Conservation (phyloP, 2,797 vertebrate genomes). For the Ambastaia sidthimunki region DNA sequence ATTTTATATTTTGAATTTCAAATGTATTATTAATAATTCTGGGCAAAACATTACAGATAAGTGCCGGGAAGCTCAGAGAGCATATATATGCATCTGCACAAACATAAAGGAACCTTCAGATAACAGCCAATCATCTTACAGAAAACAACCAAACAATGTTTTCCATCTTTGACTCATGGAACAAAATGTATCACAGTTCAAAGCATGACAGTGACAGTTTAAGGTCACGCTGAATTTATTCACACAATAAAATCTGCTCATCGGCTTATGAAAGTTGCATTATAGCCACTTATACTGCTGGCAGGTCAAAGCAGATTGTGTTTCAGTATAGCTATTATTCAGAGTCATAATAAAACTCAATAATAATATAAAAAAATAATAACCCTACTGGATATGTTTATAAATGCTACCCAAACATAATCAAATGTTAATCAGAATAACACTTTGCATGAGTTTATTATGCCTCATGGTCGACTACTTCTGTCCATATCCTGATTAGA, state of each 20-base stretch:
- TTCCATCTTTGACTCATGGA: too few relatives aligned
- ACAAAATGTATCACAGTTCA: too few relatives aligned
- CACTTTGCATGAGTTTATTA: constrained; percentile 20
- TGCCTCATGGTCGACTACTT: constrained; percentile 2
- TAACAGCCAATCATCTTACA: too few relatives aligned
- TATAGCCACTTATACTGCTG: not conserved
- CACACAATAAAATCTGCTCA: not conserved
- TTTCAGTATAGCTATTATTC: not conserved
- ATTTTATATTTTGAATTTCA: not conserved
- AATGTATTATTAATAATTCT: not conserved
- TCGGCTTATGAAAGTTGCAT: not conserved
- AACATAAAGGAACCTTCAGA: not conserved
- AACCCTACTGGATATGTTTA: not conserved
- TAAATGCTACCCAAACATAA: not conserved
- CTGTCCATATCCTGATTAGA: constrained; percentile 38
- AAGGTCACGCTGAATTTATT: not conserved
- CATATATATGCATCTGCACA: not conserved
- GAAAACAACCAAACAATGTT: too few relatives aligned
- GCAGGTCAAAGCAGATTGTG: not conserved
- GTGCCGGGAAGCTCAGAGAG: not conserved
- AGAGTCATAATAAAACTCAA: not conserved
- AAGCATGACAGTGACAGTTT: not conserved
- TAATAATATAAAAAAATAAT: too few relatives aligned
- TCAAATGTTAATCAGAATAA: constrained; percentile 13
- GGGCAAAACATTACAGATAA: not conserved